phyloP scores from a whole-genome alignment of 2,888 invertebrate genomes.

The Nemapogon koenigi region DNA sequence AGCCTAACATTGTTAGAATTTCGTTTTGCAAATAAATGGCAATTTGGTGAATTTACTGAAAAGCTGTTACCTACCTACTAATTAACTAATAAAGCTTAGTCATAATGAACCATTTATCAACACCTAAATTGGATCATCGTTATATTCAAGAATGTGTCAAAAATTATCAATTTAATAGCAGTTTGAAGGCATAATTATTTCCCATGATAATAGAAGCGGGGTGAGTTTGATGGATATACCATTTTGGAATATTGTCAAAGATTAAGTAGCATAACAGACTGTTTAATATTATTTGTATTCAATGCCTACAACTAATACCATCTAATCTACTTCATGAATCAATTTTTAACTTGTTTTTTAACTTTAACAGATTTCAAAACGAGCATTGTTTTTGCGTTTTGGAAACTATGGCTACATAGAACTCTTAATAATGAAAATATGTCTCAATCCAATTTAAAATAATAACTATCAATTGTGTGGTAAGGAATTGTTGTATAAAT shows the following conservation, averaged over 20 bases:
- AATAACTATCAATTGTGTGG: no score
- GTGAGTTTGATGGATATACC: not conserved
- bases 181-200: slow-evolving; percentile 1
- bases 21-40: no score
- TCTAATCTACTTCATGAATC: not conserved
- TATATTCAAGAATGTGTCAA: slow-evolving; percentile 1
- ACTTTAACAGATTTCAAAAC: not conserved
- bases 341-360: not conserved
- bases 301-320: not conserved
- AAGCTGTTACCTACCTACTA: no score
- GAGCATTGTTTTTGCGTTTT: no score
- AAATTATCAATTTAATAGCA: slow-evolving; percentile 10
- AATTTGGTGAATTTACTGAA: no score
- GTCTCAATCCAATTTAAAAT: no score
- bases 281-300: not conserved
- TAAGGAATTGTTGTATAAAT: no score
- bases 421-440: no score
- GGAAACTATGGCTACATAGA: no score
- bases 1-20: no score
- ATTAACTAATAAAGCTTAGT: slow-evolving; percentile 1
- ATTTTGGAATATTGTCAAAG: not conserved
- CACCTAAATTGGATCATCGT: not conserved
- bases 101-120: slow-evolving; percentile 6
- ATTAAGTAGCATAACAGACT: not conserved
- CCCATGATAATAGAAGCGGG: not conserved